A percentile compares a stretch with the other conserved stretches of the same genome.
Evolutionary conservation across 2,797 vertebrate genomes (phyloP).

Genomic region (Fringilla coelebs): DNA sequence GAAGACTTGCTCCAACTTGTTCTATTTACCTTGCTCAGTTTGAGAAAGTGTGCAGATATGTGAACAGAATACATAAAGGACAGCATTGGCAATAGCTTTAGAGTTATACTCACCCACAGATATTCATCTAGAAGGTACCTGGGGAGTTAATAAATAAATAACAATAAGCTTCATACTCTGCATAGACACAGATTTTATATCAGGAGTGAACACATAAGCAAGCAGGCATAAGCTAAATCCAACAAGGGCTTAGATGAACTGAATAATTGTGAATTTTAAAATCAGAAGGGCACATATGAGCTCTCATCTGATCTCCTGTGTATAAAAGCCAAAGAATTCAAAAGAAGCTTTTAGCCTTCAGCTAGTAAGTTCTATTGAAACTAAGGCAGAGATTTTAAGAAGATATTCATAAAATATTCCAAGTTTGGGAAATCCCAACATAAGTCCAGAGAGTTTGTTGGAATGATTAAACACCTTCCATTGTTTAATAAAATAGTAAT

Average conservation of each 20-base stretch:
- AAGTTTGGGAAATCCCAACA: background rate
- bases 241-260: background rate
- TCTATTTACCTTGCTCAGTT: slow-evolving; percentile 8
- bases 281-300: background rate
- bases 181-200: background rate
- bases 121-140: slow-evolving; percentile 8
- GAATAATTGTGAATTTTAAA: background rate
- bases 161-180: background rate
- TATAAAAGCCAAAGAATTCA: background rate
- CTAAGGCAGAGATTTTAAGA: background rate
- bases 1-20: slow-evolving; percentile 25
- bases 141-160: slow-evolving; percentile 8
- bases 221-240: background rate
- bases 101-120: background rate
- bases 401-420: background rate
- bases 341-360: background rate
- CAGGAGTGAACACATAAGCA: background rate
- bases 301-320: background rate
- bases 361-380: background rate
- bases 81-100: background rate
- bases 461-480: slow-evolving; percentile 33
- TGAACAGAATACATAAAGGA: background rate
- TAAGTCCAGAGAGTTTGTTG: background rate
- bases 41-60: slow-evolving; percentile 19
- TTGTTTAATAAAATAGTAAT: slow-evolving; percentile 17